phyloP scores from a whole-genome alignment of 2,888 invertebrate genomes.

The Sarcophaga subvicina region DNA sequence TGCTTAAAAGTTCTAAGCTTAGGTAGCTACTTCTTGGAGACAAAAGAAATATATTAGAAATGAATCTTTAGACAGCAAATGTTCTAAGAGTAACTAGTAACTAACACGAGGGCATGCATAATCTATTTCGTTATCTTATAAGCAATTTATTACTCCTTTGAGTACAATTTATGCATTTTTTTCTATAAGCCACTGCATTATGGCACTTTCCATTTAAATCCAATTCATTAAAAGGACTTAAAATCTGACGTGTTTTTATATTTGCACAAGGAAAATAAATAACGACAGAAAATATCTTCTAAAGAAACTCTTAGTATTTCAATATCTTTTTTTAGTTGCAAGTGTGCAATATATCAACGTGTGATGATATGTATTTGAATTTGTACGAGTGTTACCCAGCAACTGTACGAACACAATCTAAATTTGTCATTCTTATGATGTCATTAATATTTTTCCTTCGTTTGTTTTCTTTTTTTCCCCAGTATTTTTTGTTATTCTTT shows the following conservation, averaged over 20 bases:
- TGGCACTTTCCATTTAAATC: constrained; percentile 13
- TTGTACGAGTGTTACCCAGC: constrained; percentile 10
- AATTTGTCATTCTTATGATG: constrained; percentile 57
- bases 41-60: no score
- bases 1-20: no score
- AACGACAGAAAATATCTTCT: no score
- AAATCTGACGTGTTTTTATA: constrained; percentile 22
- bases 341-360: constrained; percentile 45
- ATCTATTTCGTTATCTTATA: no score
- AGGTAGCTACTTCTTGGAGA: no score
- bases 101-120: no score
- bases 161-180: no score
- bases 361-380: no score
- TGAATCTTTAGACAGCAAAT: no score
- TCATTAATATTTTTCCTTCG: constrained; percentile 32
- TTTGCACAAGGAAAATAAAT: not conserved
- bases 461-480: not conserved
- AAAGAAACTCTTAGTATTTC: not conserved
- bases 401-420: constrained; percentile 29
- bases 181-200: not conserved
- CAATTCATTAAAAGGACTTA: constrained; percentile 36
- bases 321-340: constrained; percentile 1
- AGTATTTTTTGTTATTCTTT: no score
- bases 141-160: no score
- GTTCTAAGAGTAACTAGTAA: no score